phyloP scores from a whole-genome alignment of 1,140 invertebrate genomes.

The Zaprionus gabonicus region DNA sequence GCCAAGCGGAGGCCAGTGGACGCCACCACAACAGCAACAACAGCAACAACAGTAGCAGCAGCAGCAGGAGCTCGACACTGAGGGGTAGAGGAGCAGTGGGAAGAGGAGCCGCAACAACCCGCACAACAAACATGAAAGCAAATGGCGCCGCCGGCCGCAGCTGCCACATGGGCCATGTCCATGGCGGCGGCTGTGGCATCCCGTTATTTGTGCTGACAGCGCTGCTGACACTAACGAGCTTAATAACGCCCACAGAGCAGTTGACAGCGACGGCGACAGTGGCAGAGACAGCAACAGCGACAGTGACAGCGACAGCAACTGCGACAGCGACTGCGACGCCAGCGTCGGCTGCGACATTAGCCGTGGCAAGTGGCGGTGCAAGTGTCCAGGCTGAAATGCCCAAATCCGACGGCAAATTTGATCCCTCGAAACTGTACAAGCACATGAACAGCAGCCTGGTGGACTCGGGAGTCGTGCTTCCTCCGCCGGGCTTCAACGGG shows the following conservation, averaged over 20 bases:
- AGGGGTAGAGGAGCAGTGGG: not conserved
- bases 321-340: not conserved
- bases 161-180: slow-evolving; percentile 48
- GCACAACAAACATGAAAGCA: slow-evolving; percentile 63
- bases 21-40: not conserved
- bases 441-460: slow-evolving; percentile 51
- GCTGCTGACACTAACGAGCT: slow-evolving; percentile 80
- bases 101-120: slow-evolving; percentile 19
- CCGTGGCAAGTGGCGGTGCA: not conserved
- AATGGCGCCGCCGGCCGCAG: slow-evolving; percentile 67
- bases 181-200: slow-evolving; percentile 56
- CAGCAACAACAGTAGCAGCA: slow-evolving; percentile 19
- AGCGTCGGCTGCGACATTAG: too few relatives aligned
- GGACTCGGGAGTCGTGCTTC: slow-evolving; percentile 11
- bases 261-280: slow-evolving; percentile 60
- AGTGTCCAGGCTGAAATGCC: not conserved
- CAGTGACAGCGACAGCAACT: not conserved
- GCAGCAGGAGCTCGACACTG: not conserved
- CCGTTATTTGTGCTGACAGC: slow-evolving; percentile 80
- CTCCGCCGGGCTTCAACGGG: slow-evolving; percentile 27
- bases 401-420: slow-evolving; percentile 1
- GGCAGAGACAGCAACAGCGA: slow-evolving; percentile 18
- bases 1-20: slow-evolving; percentile 31
- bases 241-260: slow-evolving; percentile 81
- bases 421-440: slow-evolving; percentile 39